Evolutionary conservation across 2,888 invertebrate genomes (phyloP), one percentile per base, ranked within the genome.

Genomic region (Trichogramma evanescens): DNA sequence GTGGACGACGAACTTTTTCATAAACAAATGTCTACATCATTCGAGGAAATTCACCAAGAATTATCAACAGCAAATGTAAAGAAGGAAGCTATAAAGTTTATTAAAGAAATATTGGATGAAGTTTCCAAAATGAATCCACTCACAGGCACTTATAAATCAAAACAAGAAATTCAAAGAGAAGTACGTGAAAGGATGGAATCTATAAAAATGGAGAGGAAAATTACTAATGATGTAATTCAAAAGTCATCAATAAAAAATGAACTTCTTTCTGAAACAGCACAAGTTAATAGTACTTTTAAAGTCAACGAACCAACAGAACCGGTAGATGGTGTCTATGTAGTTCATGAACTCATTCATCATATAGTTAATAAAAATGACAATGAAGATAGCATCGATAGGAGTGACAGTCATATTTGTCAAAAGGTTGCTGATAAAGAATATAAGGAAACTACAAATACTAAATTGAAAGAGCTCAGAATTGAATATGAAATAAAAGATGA

Each of bases 291-390:
- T 26, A 26, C 26, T 26, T 26, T 26, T 26, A 26, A 26, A 26
- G 26, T 26, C 26, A 26, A 26, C 3, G 26, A 26, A 26, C 26
- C 26, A 26, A 13, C 54, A 58, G 54, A 60, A 53, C 50, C 54
- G 39, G 44, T 60, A 53, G 60, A 62, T 48, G 54, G 58, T 7
- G 10, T 70, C 7, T 56, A 69, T 2, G 68, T 75, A 1, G 63
- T 77, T 7, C 62, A 66, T 5, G 77, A 76, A 63, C 56, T 76
- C 1, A 69, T 77, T 44, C 72, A 76, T 61, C 74, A 74, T 42
- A 60, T 74, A 41, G 59, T 72, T 39, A 68, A 69, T 59, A 66
- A 68, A 26, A 40, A 63, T 41, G 42, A 43, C 9, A 68, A 69
- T 59, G 66, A 68, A 26, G 41, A 63, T 41, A 45, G 41, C 9